Evolutionary conservation across 23 tunicate genomes (phyloP).

Genomic region (Styela clava): DNA sequence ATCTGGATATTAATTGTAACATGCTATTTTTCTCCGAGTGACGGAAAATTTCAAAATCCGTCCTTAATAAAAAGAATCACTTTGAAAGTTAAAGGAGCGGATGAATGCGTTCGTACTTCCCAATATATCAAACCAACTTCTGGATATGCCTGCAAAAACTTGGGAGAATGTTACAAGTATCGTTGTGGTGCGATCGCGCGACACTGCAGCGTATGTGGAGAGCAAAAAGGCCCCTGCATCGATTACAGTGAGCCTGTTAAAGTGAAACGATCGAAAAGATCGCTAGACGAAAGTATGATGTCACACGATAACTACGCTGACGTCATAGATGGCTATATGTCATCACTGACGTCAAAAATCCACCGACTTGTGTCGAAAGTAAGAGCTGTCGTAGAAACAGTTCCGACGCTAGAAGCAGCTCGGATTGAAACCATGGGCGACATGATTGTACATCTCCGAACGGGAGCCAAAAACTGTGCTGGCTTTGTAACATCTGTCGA

Average conservation of each 20-base stretch:
- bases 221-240: constrained; percentile 15
- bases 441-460: constrained; percentile 21
- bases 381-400: neutral
- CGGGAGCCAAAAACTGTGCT: constrained; percentile 29
- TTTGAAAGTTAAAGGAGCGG: neutral
- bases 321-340: neutral
- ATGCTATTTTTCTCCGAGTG: neutral
- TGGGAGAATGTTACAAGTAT: constrained; percentile 54
- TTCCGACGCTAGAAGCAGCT: neutral
- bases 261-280: neutral
- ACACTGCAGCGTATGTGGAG: constrained; percentile 35
- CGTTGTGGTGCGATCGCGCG: constrained; percentile 36
- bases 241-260: neutral
- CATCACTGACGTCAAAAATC: neutral
- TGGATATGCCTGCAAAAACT: constrained; percentile 41
- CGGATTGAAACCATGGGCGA: constrained; percentile 18
- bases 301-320: neutral
- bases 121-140: constrained; percentile 29
- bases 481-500: constrained; percentile 36
- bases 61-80: neutral
- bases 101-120: constrained; percentile 55
- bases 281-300: neutral
- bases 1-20: neutral
- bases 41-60: neutral
- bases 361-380: neutral